These are phyloP conservation scores for Oplegnathus fasciatus DNA, from an alignment of 2,113 vertebrate genomes.

Conservation along the genomic window DNA sequence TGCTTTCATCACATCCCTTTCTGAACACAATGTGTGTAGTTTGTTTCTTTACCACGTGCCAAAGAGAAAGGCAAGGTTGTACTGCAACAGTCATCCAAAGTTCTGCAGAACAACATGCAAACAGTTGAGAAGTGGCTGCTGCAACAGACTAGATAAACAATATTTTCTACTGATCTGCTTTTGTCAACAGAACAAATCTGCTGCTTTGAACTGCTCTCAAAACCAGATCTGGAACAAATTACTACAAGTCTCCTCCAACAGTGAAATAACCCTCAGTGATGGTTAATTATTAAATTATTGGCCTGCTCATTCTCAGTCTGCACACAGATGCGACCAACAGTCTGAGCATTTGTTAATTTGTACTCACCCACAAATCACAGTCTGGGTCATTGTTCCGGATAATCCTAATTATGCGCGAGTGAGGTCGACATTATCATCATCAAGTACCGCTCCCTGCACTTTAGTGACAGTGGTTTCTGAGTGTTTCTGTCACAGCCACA, in stretches of 20 bases:
- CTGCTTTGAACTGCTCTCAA: conserved; percentile 14
- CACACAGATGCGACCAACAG: conserved; percentile 53
- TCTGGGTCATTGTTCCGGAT: conserved; percentile 68
- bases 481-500: conserved; percentile 66
- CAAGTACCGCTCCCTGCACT: conserved; percentile 65
- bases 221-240: conserved; percentile 36
- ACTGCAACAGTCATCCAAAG: conserved; percentile 8
- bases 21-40: neutral
- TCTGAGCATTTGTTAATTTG: conserved; percentile 60
- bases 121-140: conserved; percentile 9
- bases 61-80: neutral
- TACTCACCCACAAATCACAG: conserved; percentile 76
- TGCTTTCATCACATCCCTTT: neutral
- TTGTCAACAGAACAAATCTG: conserved; percentile 27
- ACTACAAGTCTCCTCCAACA: conserved; percentile 29
- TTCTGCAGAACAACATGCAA: conserved; percentile 34
- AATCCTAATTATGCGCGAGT: conserved; percentile 71
- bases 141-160: conserved; percentile 15
- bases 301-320: conserved; percentile 48
- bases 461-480: conserved; percentile 57
- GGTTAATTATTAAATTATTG: conserved; percentile 62
- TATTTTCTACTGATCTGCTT: conserved; percentile 13
- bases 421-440: conserved; percentile 64
- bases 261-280: conserved; percentile 19
- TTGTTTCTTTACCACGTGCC: neutral